Evolutionary conservation across 2,797 vertebrate genomes (phyloP), one percentile per base, ranked within the genome.

Genomic region (Phoxinus dragarum): DNA sequence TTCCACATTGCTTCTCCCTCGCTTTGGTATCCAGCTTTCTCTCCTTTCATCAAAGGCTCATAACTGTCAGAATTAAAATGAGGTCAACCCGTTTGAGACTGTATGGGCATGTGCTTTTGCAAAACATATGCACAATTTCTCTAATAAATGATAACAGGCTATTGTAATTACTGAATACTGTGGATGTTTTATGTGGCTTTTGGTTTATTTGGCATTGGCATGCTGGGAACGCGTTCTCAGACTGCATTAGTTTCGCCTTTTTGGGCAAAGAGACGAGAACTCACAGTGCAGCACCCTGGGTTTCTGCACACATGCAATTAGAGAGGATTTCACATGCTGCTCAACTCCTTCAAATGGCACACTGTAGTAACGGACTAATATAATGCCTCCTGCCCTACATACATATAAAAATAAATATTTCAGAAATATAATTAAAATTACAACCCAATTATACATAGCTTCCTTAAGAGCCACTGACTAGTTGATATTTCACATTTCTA

Each of bases 11-110:
- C 81, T n/a, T 67, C 56, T 73, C 81, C 8, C 71, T 75, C 31
- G 56, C 64, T 78, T 84, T 5, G 5, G 82, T 78, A 78, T 84
- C 49, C 82, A 69, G 49, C 64, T 71, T 56, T 68, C 54, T 78
- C 82, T 69, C 49, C 38, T 75, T 84, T 84, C 52, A 59, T 42
- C 64, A 75, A 69, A 76, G 47, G 61, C 66, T 52, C 27, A 59
- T 67, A 84, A 84, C 64, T 16, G 61, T 76, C 71, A 81, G 69
- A 78, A 69, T 54, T 34, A 38, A 73, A 88, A 85, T 85, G 68
- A 88, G 86, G 86, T 88, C 86, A 87, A 77, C 44, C 21, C 40
- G 59, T 82, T 42, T 85, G 73, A 82, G 78, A 87, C 10, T 7
- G 67, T 84, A 31, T 6, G 19, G n/a, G 44, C 52, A 69, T 80